Evolutionary conservation across 2,797 vertebrate genomes (phyloP).

Genomic region (Phrynocephalus forsythii): DNA sequence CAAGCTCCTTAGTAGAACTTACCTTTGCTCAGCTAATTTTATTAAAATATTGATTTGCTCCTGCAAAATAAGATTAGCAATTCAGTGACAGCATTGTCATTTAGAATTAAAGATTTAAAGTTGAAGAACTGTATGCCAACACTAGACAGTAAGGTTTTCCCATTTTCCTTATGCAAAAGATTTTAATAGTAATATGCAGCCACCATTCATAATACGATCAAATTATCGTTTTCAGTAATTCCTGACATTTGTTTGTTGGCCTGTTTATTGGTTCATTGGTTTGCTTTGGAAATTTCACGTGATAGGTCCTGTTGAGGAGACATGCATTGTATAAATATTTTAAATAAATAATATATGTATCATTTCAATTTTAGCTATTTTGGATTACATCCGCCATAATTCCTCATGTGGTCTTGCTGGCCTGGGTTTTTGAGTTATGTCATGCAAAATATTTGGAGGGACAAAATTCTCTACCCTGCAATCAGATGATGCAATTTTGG

Average conservation of each 20-base stretch:
- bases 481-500: too few relatives aligned
- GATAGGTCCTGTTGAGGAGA: background rate
- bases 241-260: background rate
- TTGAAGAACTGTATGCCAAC: background rate
- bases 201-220: background rate
- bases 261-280: too few relatives aligned
- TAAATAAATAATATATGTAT: background rate
- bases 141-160: slow-evolving; percentile 8
- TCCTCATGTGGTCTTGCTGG: background rate
- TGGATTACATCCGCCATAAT: background rate
- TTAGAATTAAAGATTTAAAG: background rate
- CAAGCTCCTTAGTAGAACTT: background rate
- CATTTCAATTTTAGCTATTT: background rate
- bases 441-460: too few relatives aligned
- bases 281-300: background rate
- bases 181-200: background rate
- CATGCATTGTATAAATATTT: too few relatives aligned
- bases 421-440: too few relatives aligned
- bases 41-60: background rate
- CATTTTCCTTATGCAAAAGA: background rate
- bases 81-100: background rate
- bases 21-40: slow-evolving; percentile 4
- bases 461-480: too few relatives aligned
- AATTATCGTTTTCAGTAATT: background rate
- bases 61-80: background rate